Evolutionary conservation across 2,113 vertebrate genomes (phyloP).

Genomic region (Pangasianodon gigas): DNA sequence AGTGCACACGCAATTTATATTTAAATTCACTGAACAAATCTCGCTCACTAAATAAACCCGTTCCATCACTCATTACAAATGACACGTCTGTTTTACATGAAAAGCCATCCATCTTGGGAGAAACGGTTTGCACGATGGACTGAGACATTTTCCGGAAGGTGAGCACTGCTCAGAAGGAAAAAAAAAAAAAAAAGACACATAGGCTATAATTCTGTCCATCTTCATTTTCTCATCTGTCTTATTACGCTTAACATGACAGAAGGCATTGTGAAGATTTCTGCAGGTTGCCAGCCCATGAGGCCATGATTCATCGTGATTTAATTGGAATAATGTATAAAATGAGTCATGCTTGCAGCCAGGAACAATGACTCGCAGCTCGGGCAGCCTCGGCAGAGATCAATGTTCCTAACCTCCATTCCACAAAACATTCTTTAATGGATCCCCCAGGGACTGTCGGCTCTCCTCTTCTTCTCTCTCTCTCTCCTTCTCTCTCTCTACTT

Average conservation of each 20-base stretch:
- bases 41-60: conserved; percentile 41
- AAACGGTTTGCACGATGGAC: conserved; percentile 20
- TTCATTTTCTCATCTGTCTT: conserved; percentile 48
- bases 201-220: conserved; percentile 40
- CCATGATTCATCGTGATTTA: conserved; percentile 66
- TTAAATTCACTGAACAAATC: neutral
- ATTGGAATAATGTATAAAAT: conserved; percentile 82
- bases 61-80: conserved; percentile 51
- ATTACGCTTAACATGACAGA: conserved; percentile 53
- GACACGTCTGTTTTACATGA: conserved; percentile 43
- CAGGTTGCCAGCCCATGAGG: conserved; percentile 64
- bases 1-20: neutral
- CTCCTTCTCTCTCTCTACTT: neutral
- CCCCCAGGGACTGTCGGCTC: conserved; percentile 63
- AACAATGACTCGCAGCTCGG: conserved; percentile 73
- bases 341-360: conserved; percentile 70
- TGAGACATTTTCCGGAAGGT: conserved; percentile 21
- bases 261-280: conserved; percentile 53
- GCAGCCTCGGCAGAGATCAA: conserved; percentile 79
- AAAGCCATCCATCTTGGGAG: conserved; percentile 39
- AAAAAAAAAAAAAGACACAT: neutral
- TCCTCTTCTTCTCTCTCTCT: neutral
- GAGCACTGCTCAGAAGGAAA: neutral
- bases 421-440: conserved; percentile 82
- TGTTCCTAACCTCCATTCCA: conserved; percentile 81